Evolutionary conservation across 1,140 invertebrate species (phyloP).

Genomic region (Adoxophyes honmai): DNA sequence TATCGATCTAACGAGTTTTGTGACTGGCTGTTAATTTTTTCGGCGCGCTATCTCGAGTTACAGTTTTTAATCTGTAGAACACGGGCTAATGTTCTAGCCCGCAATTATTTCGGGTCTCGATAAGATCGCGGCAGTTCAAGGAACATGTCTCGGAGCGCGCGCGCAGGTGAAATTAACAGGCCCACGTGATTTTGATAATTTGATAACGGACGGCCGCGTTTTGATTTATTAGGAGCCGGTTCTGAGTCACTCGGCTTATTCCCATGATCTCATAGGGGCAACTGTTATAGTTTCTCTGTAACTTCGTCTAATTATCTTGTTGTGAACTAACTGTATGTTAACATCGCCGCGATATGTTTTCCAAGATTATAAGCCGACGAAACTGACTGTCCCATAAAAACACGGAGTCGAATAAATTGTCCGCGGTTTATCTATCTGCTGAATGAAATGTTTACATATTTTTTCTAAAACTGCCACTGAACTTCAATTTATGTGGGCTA

Average conservation of each 20-base stretch:
- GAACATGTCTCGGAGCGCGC: slow-evolving; percentile 71
- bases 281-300: slow-evolving; percentile 1
- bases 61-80: slow-evolving; percentile 34
- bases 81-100: slow-evolving; percentile 62
- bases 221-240: slow-evolving; percentile 60
- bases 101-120: slow-evolving; percentile 66
- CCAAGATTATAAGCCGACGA: neutral
- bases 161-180: slow-evolving; percentile 69
- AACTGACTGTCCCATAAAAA: slow-evolving; percentile 1
- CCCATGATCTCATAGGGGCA: slow-evolving; percentile 1
- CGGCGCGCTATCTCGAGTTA: slow-evolving; percentile 24
- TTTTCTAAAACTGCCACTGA: neutral
- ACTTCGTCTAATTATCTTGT: slow-evolving; percentile 1
- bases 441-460: slow-evolving; percentile 12
- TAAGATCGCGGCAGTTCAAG: slow-evolving; percentile 61
- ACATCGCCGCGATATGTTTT: neutral
- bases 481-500: neutral
- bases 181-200: slow-evolving; percentile 74
- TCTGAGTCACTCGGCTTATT: neutral
- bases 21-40: slow-evolving; percentile 2
- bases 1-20: slow-evolving; percentile 1
- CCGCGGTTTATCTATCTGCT: neutral
- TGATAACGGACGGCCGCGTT: slow-evolving; percentile 57
- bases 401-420: neutral
- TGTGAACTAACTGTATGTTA: slow-evolving; percentile 1